Conservation (phyloP, 2,113 vertebrate species). For the Hippocampus barbouri region DNA sequence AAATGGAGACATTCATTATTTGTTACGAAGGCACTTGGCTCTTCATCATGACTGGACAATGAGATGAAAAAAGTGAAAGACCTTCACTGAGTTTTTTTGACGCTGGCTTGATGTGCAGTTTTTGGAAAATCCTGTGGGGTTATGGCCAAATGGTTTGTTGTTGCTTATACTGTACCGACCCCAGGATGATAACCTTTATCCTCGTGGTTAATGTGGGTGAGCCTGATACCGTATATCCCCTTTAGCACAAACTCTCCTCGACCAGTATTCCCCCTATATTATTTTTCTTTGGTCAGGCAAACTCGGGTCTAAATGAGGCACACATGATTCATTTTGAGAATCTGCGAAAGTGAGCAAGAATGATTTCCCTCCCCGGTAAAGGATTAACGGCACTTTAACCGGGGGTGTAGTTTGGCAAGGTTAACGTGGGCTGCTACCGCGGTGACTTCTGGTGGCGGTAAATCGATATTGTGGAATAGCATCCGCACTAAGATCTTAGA, state of each 20-base stretch:
- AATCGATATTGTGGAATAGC: slow-evolving; percentile 4
- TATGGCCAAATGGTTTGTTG: not conserved
- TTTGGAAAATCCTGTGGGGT: not conserved
- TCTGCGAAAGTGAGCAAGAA: not conserved
- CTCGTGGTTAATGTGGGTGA: not conserved
- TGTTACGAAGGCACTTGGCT: no score
- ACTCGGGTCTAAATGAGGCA: not conserved
- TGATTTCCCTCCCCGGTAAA: not conserved
- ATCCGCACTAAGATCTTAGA: not conserved
- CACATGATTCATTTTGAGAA: not conserved
- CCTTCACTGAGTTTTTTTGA: not conserved
- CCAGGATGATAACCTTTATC: not conserved
- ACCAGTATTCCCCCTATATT: not conserved
- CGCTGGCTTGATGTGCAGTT: not conserved
- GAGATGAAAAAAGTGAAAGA: no score
- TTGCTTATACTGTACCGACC: not conserved
- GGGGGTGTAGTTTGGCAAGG: not conserved
- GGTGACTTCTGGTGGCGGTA: not conserved
- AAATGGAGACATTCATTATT: no score
- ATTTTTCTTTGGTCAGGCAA: not conserved
- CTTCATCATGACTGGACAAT: no score
- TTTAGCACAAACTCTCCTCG: not conserved
- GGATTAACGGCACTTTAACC: not conserved
- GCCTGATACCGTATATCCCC: not conserved
- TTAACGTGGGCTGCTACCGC: not conserved